Percentiles rank a stretch among this genome's conserved stretches.
These are phyloP conservation scores for Flexamia atlantica DNA, from an alignment of 2,888 invertebrate species.

Conservation along the genomic window DNA sequence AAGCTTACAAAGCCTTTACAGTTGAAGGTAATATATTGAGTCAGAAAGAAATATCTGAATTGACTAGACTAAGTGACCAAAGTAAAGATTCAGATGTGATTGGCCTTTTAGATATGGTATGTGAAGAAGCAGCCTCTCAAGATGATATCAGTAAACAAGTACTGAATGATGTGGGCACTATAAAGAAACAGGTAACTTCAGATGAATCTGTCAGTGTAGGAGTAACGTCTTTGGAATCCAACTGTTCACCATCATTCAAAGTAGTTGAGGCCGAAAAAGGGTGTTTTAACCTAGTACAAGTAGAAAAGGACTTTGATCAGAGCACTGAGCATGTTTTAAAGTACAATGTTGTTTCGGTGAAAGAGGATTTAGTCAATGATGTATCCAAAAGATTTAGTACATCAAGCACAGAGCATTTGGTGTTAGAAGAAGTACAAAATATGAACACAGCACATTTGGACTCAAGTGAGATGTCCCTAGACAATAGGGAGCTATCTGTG, in stretches of 20 bases:
- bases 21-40: conserved; percentile 65
- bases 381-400: conserved; percentile 13
- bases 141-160: conserved; percentile 20
- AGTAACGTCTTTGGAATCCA: neutral
- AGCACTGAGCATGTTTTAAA: neutral
- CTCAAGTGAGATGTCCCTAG: conserved; percentile 35
- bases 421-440: conserved; percentile 54
- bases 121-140: conserved; percentile 59
- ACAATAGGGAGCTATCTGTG: conserved; percentile 66
- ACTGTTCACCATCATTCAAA: conserved; percentile 10
- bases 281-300: conserved; percentile 7
- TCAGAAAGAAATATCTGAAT: conserved; percentile 43
- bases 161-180: neutral
- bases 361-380: neutral
- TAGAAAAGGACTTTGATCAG: conserved; percentile 9
- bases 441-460: conserved; percentile 27
- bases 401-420: conserved; percentile 49
- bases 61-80: conserved; percentile 49
- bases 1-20: conserved; percentile 65
- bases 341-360: neutral
- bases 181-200: neutral
- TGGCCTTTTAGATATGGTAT: conserved; percentile 68
- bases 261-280: conserved; percentile 11
- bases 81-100: conserved; percentile 61
- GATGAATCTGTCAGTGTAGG: neutral